Evolutionary conservation across 2,797 vertebrate species (phyloP), one percentile per base, ranked within the genome.

Genomic region (Sardinella longiceps): DNA sequence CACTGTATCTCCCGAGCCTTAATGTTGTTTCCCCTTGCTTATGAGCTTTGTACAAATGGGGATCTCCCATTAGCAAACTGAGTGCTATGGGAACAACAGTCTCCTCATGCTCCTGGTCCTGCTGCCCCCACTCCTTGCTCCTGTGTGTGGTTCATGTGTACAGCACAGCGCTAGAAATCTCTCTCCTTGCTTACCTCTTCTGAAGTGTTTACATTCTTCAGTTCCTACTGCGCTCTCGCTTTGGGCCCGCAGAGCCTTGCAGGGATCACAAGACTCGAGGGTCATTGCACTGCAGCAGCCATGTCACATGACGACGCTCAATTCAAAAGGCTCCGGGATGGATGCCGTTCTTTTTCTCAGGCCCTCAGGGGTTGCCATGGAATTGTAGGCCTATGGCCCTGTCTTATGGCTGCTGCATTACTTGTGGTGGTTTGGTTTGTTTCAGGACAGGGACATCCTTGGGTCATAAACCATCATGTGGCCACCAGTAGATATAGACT

Each of bases 191-290:
- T 33, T 77, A 39, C 37, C 33, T n/a, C 70, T 6, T 74, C 15
- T 39, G 37, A 43, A 43, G 70, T 77, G 70, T 77, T 77, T 77
- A 77, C 70, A 77, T 77, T 77, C 70, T 37, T 18, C 70, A 20
- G 3, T 37, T 77, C 18, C 70, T 43, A 5, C 70, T 77, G 70
- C 37, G 43, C 37, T 20, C 20, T 43, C 18, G 23, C 37, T n/a
- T n/a, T 18, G 18, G 37, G 33, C 33, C 70, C n/a, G 4, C 70
- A 77, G 30, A 39, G 46, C 20, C 23, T 50, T 58, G 25, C 43
- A 43, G n/a, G 46, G 85, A 84, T 88, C 87, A 86, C 82, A 84
- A 83, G 83, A 84, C 84, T 70, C 45, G 14, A 80, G 81, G 46
- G 63, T 46, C 56, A 10, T 58, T 25, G 39, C 63, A 9, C 50